A percentile compares a stretch with the other conserved stretches of the same genome.
Evolutionary conservation across 2,888 invertebrate species (phyloP).

Genomic region (Encarsia formosa): DNA sequence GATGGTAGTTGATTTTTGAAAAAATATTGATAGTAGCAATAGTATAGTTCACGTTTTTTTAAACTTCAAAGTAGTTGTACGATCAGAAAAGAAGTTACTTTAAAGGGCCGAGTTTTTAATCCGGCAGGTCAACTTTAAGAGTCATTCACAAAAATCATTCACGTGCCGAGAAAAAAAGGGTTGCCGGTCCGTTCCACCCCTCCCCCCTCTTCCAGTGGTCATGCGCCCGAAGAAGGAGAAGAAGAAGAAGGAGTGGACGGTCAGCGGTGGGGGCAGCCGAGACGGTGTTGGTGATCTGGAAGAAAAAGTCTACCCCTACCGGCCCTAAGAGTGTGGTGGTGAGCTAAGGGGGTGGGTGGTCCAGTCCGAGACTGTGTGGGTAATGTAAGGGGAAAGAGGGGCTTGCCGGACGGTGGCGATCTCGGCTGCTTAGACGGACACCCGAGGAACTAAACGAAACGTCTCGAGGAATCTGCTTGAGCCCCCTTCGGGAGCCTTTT

Average conservation of each 20-base stretch:
- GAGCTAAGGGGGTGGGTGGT: not conserved
- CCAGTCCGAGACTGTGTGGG: not conserved
- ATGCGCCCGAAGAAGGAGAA: conserved; percentile 43
- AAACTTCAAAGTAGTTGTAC: no score
- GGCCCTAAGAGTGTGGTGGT: conserved; percentile 26
- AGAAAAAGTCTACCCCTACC: no score
- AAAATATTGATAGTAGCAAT: no score
- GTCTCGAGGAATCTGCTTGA: conserved; percentile 31
- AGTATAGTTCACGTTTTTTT: no score
- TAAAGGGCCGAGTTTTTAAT: no score
- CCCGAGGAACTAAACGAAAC: conserved; percentile 45
- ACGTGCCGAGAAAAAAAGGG: conserved; percentile 10
- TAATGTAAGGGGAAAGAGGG: not conserved
- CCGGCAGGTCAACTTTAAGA: no score
- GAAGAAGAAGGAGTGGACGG: conserved; percentile 33
- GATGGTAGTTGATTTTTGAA: no score
- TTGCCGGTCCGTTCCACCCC: no score
- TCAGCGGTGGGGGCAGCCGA: conserved; percentile 22
- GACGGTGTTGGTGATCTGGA: conserved; percentile 42
- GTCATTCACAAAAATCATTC: conserved; percentile 1
- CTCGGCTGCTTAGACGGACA: conserved; percentile 48
- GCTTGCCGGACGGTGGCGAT: conserved; percentile 51
- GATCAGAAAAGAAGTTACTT: no score
- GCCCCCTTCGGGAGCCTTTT: no score
- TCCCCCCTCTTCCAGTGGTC: no score